Evolutionary conservation across 2,113 vertebrate genomes (phyloP).

Genomic region (Oplegnathus fasciatus): DNA sequence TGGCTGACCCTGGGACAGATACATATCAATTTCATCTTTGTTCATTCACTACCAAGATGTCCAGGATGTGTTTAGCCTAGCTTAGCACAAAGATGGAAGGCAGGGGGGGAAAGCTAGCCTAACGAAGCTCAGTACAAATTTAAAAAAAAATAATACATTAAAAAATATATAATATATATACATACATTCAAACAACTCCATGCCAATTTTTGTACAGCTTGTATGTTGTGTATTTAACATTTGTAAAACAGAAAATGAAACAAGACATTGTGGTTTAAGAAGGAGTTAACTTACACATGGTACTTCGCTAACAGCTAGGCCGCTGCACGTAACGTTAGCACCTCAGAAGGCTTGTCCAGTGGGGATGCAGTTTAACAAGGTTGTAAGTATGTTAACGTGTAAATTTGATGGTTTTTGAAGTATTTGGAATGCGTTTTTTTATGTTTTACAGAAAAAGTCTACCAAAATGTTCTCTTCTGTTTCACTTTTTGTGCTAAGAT

Average conservation of each 20-base stretch:
- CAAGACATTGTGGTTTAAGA: neutral
- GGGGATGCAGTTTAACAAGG: neutral
- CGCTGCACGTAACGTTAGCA: neutral
- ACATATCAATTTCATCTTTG: neutral
- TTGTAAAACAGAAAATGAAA: neutral
- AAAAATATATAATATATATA: too few species aligned
- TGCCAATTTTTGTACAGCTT: neutral
- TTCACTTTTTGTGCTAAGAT: neutral
- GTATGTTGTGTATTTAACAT: neutral
- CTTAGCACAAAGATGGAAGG: neutral
- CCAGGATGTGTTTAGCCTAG: neutral
- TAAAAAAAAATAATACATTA: neutral
- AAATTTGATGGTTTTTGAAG: neutral
- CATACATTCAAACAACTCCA: neutral
- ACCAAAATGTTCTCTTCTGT: too few species aligned
- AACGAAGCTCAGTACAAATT: neutral
- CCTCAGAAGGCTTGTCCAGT: neutral
- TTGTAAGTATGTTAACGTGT: neutral
- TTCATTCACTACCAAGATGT: neutral
- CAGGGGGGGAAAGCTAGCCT: too few species aligned
- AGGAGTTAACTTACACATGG: neutral
- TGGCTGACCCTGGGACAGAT: neutral
- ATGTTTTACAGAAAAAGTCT: neutral
- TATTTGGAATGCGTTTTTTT: neutral
- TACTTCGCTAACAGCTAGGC: neutral